A percentile compares a stretch with the other conserved stretches of the same genome.
Conservation (phyloP, 2,888 invertebrate genomes). For the Hylaea fasciaria region DNA sequence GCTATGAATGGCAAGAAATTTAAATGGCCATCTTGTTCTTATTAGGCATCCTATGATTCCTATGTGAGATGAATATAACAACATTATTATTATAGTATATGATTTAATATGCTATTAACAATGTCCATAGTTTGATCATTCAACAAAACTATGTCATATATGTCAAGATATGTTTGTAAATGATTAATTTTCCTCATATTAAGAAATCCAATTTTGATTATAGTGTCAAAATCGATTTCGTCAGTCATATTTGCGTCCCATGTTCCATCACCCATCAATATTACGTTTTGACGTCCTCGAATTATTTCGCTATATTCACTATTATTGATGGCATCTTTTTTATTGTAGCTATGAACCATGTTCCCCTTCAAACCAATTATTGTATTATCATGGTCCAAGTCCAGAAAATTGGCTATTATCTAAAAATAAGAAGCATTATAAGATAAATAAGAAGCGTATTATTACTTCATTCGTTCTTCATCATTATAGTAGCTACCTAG, state of each 20-base stretch:
- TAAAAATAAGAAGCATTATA: not conserved
- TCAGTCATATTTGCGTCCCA: constrained; percentile 6
- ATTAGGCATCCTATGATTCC: too few relatives aligned
- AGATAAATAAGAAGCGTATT: too few relatives aligned
- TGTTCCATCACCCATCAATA: constrained; percentile 2
- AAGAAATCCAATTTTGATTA: constrained; percentile 4
- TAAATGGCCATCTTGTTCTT: too few relatives aligned
- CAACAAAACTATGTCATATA: not conserved
- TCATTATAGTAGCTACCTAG: too few relatives aligned
- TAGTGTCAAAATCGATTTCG: not conserved
- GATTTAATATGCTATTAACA: not conserved
- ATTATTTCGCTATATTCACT: not conserved
- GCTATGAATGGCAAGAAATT: too few relatives aligned
- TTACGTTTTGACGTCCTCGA: not conserved
- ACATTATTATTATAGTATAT: not conserved
- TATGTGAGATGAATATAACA: not conserved
- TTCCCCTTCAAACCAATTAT: not conserved
- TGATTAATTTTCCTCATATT: not conserved
- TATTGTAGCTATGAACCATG: not conserved
- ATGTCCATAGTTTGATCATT: constrained; percentile 8
- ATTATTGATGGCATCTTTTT: not conserved
- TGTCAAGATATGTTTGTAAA: constrained; percentile 1
- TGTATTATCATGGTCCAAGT: not conserved
- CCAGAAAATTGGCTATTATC: constrained; percentile 1
- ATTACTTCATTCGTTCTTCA: too few relatives aligned